A percentile compares a stretch with the other conserved stretches of the same genome.
phyloP scores from a whole-genome alignment of 2,888 invertebrate genomes.

The Dolichopus griseipennis region DNA sequence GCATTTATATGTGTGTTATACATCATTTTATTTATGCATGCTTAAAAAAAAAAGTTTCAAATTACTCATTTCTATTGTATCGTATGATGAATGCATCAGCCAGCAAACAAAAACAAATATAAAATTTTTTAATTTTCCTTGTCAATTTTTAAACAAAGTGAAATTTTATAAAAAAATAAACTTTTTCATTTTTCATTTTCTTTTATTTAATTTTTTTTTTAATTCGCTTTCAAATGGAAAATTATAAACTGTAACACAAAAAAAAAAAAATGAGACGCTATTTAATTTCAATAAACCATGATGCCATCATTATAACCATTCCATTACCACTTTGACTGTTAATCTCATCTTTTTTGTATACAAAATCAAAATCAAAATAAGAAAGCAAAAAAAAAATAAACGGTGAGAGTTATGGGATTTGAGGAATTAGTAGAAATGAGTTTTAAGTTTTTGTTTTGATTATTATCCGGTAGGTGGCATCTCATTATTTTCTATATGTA shows the following conservation, averaged over 20 bases:
- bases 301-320: not conserved
- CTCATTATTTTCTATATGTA: not conserved
- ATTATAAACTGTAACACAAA: not conserved
- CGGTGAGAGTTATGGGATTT: not conserved
- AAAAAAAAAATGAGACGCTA: not conserved
- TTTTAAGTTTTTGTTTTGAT: not conserved
- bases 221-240: not conserved
- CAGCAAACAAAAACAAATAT: too few relatives aligned
- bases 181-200: not conserved
- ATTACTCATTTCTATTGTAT: too few relatives aligned
- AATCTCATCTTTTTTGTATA: not conserved
- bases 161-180: not conserved
- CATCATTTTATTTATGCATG: too few relatives aligned
- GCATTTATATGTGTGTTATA: too few relatives aligned
- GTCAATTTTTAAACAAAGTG: not conserved
- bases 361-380: too few relatives aligned
- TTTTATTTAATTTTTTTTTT: not conserved
- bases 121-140: not conserved
- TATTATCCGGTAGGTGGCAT: not conserved
- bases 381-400: too few relatives aligned
- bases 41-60: too few relatives aligned
- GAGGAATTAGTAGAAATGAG: not conserved
- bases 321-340: not conserved
- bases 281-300: not conserved
- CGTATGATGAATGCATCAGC: too few relatives aligned